Evolutionary conservation across 2,888 invertebrate species (phyloP), one percentile per base, ranked within the genome.

Genomic region (Tethea ocularis): DNA sequence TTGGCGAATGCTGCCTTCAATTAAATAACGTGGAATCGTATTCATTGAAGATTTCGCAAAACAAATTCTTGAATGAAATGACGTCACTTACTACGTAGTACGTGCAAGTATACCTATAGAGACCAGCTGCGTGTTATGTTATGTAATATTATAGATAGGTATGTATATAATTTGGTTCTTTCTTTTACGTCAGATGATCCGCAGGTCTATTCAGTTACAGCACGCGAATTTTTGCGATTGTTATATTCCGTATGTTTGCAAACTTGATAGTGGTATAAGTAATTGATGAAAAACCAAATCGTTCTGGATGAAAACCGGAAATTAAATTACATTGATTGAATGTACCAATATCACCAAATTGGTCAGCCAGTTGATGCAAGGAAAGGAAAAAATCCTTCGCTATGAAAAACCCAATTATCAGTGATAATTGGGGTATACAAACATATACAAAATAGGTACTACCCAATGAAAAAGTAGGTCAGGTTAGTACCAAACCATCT

Each of bases 131-230:
- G 41, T 20, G 46, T 68, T 20, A 33, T 53, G n/a, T 54, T 54
- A 54, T 20, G 46, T 68, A 33, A 33, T 53, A 22, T 54, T 54
- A 54, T 54, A 54, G 20, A 10, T 54, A 54, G 33, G 60, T 72
- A 69, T 68, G 72, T 62, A 53, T 71, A 72, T 72, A 72, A 88
- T 86, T 86, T 84, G 78, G 81, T 80, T 88, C 84, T 91, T 91
- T 91, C 89, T 88, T 88, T 84, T 84, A 78, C 86, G 86, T 84
- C 86, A 84, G 86, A 85, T 86, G 82, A 82, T 82, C 76, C 66
- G 72, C 56, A 68, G 78, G 73, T 77, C 67, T 61, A 67, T 69
- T 67, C 69, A 57, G 58, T 52, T 60, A 55, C 13, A 15, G 13
- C 38, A n/a, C 52, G 11, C 52, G 67, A 57, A n/a, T 4, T 36